Evolutionary conservation across 2,797 vertebrate species (phyloP).

Genomic region (Gallinago solitaria): DNA sequence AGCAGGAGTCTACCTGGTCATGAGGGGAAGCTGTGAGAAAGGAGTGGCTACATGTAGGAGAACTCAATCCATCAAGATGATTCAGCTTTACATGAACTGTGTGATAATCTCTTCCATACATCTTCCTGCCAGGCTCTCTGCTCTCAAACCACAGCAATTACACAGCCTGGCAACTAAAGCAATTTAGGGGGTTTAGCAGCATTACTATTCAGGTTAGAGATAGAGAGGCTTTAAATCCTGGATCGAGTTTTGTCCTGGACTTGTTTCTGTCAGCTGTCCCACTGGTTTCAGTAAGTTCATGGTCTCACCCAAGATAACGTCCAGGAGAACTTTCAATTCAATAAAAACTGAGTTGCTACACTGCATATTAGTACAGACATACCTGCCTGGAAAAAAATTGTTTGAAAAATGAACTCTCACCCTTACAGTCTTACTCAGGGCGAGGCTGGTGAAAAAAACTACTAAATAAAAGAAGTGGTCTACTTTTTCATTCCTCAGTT

Average conservation of each 20-base stretch:
- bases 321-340: not conserved
- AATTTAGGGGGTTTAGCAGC: not conserved
- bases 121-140: not conserved
- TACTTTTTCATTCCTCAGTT: not conserved
- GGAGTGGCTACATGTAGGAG: not conserved
- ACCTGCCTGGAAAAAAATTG: not conserved
- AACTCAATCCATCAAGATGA: not conserved
- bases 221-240: not conserved
- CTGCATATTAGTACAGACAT: not conserved
- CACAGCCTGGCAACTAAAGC: not conserved
- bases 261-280: not conserved
- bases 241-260: not conserved
- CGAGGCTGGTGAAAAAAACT: not conserved
- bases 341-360: not conserved
- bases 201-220: not conserved
- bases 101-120: not conserved
- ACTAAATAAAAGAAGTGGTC: not conserved
- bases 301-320: not conserved
- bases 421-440: not conserved
- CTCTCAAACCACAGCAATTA: not conserved
- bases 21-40: not conserved
- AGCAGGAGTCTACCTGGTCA: not conserved
- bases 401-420: not conserved
- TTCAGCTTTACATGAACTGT: not conserved
- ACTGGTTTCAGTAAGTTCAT: not conserved